phyloP scores from a whole-genome alignment of 2,113 vertebrate species.

The Urocynchramus pylzowi region DNA sequence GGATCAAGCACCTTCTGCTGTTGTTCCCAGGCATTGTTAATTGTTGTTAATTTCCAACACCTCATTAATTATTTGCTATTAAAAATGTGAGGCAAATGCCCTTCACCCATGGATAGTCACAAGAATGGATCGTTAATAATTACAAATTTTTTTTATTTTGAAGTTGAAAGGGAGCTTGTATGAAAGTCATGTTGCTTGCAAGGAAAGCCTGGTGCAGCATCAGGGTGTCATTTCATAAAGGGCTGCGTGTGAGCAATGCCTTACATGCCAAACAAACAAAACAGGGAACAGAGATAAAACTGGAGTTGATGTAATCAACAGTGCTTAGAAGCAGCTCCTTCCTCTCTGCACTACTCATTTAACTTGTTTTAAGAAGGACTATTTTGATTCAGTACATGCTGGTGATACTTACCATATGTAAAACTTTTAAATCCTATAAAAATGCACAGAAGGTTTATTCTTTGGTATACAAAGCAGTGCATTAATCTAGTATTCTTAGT shows the following conservation, averaged over 20 bases:
- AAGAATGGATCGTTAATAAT: conserved; percentile 67
- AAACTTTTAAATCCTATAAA: not conserved
- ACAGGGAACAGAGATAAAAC: not conserved
- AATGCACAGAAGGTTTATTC: not conserved
- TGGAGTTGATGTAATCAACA: not conserved
- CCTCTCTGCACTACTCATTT: not conserved
- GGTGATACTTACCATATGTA: not conserved
- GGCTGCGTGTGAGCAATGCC: not conserved
- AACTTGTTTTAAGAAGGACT: not conserved
- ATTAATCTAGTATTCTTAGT: not conserved
- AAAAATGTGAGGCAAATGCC: conserved; percentile 67
- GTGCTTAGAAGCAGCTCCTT: not conserved
- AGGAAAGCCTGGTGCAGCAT: not conserved
- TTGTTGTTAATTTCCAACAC: conserved; percentile 78
- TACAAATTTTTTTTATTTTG: conserved; percentile 53
- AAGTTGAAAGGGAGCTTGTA: conserved; percentile 14
- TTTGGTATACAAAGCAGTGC: not conserved
- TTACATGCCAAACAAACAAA: not conserved
- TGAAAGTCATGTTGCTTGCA: conserved; percentile 16
- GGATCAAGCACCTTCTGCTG: conserved; percentile 64
- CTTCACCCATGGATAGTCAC: conserved; percentile 66
- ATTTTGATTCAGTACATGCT: not conserved
- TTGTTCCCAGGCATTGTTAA: conserved; percentile 69
- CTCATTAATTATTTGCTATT: conserved; percentile 75
- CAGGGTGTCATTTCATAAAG: not conserved